Conservation (phyloP, 2,888 invertebrate genomes). For the Cynaeus angustus region DNA sequence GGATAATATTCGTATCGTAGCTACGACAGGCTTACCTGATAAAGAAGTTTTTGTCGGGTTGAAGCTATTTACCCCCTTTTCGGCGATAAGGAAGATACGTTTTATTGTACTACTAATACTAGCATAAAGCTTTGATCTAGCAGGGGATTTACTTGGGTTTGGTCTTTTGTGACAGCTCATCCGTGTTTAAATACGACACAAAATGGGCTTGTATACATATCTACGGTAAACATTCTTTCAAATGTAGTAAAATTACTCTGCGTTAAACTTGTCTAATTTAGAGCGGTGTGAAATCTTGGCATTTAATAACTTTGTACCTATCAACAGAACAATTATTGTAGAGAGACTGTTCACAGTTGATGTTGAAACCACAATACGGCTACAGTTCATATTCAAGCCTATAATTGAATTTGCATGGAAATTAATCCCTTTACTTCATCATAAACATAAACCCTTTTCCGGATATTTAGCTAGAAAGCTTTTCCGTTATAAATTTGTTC, state of each 20-base stretch:
- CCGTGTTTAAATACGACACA: slow-evolving; percentile 41
- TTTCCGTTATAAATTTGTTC: slow-evolving; percentile 28
- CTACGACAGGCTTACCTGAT: slow-evolving; percentile 45
- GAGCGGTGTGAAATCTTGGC: neutral
- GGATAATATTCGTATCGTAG: slow-evolving; percentile 35
- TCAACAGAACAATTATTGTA: slow-evolving; percentile 12
- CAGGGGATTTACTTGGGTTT: slow-evolving; percentile 43
- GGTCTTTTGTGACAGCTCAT: slow-evolving; percentile 46
- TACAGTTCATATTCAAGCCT: slow-evolving; percentile 40
- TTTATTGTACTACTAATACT: slow-evolving; percentile 48
- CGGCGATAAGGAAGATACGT: slow-evolving; percentile 48
- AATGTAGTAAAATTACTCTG: too few species aligned
- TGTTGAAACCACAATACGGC: slow-evolving; percentile 32
- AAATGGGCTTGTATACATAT: too few species aligned
- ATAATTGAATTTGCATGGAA: slow-evolving; percentile 44
- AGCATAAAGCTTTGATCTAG: slow-evolving; percentile 50
- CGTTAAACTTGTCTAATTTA: too few species aligned
- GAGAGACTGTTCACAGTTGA: slow-evolving; percentile 20
- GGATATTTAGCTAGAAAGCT: slow-evolving; percentile 35
- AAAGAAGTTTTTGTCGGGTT: slow-evolving; percentile 43
- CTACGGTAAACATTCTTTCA: too few species aligned
- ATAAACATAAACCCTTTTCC: slow-evolving; percentile 41
- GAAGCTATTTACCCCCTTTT: slow-evolving; percentile 31
- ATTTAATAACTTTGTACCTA: slow-evolving; percentile 14
- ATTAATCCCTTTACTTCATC: slow-evolving; percentile 41